Percentiles rank a stretch among this genome's conserved stretches.
These are phyloP conservation scores for Acanthornis magna DNA, from an alignment of 2,797 vertebrate genomes.

Conservation along the genomic window DNA sequence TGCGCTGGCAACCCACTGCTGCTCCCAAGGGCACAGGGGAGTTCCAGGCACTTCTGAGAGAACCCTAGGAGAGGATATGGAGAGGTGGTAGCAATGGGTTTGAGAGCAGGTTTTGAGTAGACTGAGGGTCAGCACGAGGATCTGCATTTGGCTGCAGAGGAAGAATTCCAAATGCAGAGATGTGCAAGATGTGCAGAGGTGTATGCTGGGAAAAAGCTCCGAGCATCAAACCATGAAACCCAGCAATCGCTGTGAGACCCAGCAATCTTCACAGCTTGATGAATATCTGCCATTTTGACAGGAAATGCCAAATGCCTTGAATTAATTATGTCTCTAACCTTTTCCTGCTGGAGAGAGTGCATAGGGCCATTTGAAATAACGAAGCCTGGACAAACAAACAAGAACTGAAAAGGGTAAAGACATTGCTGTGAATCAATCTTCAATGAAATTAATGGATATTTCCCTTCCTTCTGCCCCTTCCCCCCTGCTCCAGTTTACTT, in stretches of 20 bases:
- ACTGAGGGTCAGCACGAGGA: not conserved
- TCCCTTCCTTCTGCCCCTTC: not conserved
- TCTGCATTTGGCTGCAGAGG: not conserved
- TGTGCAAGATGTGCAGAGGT: not conserved
- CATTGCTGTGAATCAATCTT: not conserved
- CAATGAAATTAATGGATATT: not conserved
- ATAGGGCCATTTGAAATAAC: conserved; percentile 25
- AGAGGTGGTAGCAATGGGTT: not conserved
- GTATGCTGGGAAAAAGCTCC: not conserved
- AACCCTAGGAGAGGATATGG: not conserved
- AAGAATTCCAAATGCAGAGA: not conserved
- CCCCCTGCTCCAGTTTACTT: not conserved
- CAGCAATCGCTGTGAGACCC: not conserved
- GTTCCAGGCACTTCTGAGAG: not conserved
- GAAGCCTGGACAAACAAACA: conserved; percentile 49
- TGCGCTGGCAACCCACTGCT: accelerated
- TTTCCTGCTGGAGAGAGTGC: conserved; percentile 18
- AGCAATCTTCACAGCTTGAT: not conserved
- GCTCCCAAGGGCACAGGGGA: accelerated
- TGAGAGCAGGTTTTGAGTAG: not conserved
- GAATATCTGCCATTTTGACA: conserved; percentile 42
- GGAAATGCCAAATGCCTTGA: conserved; percentile 47
- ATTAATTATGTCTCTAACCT: conserved; percentile 30
- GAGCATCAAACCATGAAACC: not conserved
- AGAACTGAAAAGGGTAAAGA: not conserved